phyloP scores from a whole-genome alignment of 2,888 invertebrate species.

The Polia nebulosa region DNA sequence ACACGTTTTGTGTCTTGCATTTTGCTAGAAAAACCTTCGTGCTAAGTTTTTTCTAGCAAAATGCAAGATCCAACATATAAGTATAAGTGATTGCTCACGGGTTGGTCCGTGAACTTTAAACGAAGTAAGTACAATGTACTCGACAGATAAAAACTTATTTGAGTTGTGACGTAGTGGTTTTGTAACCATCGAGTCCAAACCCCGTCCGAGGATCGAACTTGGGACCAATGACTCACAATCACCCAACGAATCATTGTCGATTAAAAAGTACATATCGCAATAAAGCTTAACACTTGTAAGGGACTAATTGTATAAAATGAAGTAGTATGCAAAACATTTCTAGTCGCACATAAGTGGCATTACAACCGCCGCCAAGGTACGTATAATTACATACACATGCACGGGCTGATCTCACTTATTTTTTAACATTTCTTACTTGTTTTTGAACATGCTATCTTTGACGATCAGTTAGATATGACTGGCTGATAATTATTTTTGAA shows the following conservation, averaged over 20 bases:
- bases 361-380: conserved; percentile 29
- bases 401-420: conserved; percentile 12
- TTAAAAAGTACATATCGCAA: conserved; percentile 30
- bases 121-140: conserved; percentile 5
- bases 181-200: conserved; percentile 1
- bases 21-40: too few relatives aligned
- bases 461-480: background rate
- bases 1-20: too few relatives aligned
- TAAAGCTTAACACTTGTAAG: conserved; percentile 22
- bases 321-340: conserved; percentile 28
- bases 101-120: conserved; percentile 38
- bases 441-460: background rate
- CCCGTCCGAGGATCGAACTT: conserved; percentile 28
- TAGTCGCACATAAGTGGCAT: conserved; percentile 28
- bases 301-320: conserved; percentile 48
- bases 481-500: background rate
- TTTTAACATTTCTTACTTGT: background rate
- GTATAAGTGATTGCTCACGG: conserved; percentile 1
- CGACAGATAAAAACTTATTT: background rate
- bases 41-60: background rate
- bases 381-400: conserved; percentile 27
- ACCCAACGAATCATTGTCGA: conserved; percentile 7
- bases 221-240: conserved; percentile 2
- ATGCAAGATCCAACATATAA: background rate
- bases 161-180: conserved; percentile 24